These are phyloP conservation scores for Amblyjoppa proteus DNA, from an alignment of 2,888 invertebrate genomes.

Conservation along the genomic window DNA sequence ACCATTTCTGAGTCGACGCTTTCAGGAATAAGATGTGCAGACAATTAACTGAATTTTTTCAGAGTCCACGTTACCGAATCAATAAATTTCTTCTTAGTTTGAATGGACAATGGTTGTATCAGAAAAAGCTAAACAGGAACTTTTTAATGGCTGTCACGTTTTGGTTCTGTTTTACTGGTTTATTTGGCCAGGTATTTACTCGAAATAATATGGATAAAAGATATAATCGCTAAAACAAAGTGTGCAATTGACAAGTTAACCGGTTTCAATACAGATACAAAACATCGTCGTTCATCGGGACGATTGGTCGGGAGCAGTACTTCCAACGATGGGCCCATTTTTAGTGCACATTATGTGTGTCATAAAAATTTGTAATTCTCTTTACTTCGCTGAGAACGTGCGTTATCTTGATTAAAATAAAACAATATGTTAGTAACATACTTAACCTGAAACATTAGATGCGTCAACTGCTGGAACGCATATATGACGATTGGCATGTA, in stretches of 20 bases:
- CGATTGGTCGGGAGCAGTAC: not conserved
- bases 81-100: not conserved
- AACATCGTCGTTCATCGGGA: conserved; percentile 3
- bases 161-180: not conserved
- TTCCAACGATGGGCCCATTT: conserved; percentile 32
- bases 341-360: not conserved
- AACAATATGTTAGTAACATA: not conserved
- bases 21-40: not conserved
- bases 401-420: not conserved
- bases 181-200: conserved; percentile 36
- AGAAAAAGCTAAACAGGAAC: not conserved
- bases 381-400: conserved; percentile 17
- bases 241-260: too few relatives aligned
- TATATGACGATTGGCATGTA: not conserved
- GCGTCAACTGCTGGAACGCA: conserved; percentile 4
- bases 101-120: conserved; percentile 19
- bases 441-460: conserved; percentile 4
- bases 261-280: conserved; percentile 27
- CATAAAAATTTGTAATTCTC: conserved; percentile 8
- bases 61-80: conserved; percentile 2
- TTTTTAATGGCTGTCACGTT: conserved; percentile 3
- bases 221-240: too few relatives aligned
- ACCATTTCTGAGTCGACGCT: not conserved
- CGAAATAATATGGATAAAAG: not conserved
- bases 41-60: not conserved